phyloP scores from a whole-genome alignment of 1,140 invertebrate species.

The Ips typographus region DNA sequence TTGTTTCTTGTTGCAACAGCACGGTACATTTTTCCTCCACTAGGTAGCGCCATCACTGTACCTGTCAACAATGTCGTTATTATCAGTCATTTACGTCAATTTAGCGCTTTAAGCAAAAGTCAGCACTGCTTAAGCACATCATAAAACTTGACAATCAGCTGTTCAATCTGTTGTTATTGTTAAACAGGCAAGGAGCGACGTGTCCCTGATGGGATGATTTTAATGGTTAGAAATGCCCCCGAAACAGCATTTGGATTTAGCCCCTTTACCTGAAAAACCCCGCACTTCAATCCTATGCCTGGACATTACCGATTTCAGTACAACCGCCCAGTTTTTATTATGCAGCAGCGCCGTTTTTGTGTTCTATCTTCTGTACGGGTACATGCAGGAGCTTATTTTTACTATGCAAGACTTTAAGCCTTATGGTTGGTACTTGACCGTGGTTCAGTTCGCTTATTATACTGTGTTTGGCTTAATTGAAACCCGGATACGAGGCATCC shows the following conservation, averaged over 20 bases:
- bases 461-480: constrained; percentile 79
- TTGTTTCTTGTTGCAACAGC: constrained; percentile 16
- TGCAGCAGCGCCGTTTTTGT: constrained; percentile 80
- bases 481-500: constrained; percentile 64
- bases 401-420: constrained; percentile 83
- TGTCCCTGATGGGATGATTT: too few relatives aligned
- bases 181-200: too few relatives aligned
- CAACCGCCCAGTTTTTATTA: constrained; percentile 71
- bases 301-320: constrained; percentile 67
- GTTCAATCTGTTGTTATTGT: too few relatives aligned
- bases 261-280: constrained; percentile 42
- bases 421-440: constrained; percentile 90
- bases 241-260: constrained; percentile 28
- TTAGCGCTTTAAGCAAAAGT: too few relatives aligned
- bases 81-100: too few relatives aligned
- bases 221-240: constrained; percentile 19
- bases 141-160: too few relatives aligned
- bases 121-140: too few relatives aligned
- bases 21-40: constrained; percentile 34
- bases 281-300: constrained; percentile 71
- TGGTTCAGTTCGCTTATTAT: constrained; percentile 90
- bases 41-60: constrained; percentile 38
- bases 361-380: constrained; percentile 89
- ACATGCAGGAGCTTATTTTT: constrained; percentile 92
- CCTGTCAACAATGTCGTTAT: too few relatives aligned